Evolutionary conservation across 1,140 invertebrate species (phyloP).

Genomic region (Nautilus pompilius): DNA sequence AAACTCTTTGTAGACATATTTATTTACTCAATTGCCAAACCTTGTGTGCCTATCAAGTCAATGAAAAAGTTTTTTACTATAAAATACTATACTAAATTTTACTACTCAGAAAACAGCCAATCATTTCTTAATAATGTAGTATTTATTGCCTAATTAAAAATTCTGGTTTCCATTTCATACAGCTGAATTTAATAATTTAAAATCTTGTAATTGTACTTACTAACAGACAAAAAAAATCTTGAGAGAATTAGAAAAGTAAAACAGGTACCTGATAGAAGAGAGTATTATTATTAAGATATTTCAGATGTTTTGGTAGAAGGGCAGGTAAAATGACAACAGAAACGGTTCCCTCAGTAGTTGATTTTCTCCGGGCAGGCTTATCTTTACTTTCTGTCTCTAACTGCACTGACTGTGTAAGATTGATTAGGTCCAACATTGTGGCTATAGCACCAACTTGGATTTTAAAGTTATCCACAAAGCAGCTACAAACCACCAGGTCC

Average conservation of each 20-base stretch:
- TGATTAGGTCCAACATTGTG: conserved; percentile 73
- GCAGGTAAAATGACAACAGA: conserved; percentile 69
- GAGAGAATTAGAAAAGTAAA: not conserved
- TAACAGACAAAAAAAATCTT: not conserved
- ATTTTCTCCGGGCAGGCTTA: conserved; percentile 10
- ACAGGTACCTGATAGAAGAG: conserved; percentile 65
- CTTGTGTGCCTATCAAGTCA: no score
- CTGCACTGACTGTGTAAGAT: conserved; percentile 54
- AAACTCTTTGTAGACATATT: no score
- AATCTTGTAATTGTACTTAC: no score
- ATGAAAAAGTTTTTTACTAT: no score
- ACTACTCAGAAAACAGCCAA: no score
- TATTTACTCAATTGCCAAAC: no score
- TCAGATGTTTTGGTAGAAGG: conserved; percentile 65
- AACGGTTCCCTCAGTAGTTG: conserved; percentile 58
- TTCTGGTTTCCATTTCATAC: no score
- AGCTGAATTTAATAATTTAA: no score
- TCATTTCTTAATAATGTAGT: no score
- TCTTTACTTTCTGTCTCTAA: conserved; percentile 27
- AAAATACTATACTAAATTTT: no score
- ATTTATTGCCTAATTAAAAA: no score
- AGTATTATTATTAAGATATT: conserved; percentile 65
- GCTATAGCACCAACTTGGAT: conserved; percentile 70
- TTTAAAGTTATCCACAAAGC: conserved; percentile 62
- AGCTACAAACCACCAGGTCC: conserved; percentile 68